phyloP scores from a whole-genome alignment of 2,797 vertebrate genomes.

The Molossus alvarezi region DNA sequence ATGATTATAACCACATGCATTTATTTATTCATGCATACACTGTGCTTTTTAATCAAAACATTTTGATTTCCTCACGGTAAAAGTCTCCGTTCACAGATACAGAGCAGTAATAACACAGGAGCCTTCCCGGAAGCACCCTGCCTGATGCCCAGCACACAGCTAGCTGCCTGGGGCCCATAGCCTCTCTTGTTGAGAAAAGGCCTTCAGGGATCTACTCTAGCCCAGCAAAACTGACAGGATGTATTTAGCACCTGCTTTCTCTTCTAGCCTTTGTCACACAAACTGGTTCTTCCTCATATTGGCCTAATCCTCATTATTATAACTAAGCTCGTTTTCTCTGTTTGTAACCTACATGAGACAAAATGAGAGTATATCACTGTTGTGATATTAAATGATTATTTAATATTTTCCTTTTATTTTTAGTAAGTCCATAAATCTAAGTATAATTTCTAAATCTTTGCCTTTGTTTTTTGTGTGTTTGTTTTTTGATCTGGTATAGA shows the following conservation, averaged over 20 bases:
- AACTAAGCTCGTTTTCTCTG: not conserved
- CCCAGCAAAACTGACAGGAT: not conserved
- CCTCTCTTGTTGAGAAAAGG: not conserved
- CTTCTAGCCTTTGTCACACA: not conserved
- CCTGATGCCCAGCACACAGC: rapidly evolving
- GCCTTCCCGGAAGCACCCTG: rapidly evolving
- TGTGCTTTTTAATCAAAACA: not conserved
- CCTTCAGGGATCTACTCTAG: rapidly evolving
- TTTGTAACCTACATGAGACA: not conserved
- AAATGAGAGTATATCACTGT: not conserved
- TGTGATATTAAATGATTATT: not conserved
- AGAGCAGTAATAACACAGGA: rapidly evolving
- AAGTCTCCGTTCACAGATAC: not conserved
- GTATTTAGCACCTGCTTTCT: not conserved
- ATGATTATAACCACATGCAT: constrained; percentile 9
- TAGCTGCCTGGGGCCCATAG: rapidly evolving
- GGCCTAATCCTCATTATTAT: not conserved
- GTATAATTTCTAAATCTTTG: not conserved
- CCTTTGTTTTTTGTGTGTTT: not conserved
- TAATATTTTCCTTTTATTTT: not conserved
- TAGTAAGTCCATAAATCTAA: not conserved
- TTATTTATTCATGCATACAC: not conserved
- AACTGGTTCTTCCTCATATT: not conserved
- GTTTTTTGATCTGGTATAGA: not conserved
- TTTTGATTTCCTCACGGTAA: not conserved